Evolutionary conservation across 2,113 vertebrate species (phyloP), one percentile per base, ranked within the genome.

Genomic region (Lethenteron camtschaticum): DNA sequence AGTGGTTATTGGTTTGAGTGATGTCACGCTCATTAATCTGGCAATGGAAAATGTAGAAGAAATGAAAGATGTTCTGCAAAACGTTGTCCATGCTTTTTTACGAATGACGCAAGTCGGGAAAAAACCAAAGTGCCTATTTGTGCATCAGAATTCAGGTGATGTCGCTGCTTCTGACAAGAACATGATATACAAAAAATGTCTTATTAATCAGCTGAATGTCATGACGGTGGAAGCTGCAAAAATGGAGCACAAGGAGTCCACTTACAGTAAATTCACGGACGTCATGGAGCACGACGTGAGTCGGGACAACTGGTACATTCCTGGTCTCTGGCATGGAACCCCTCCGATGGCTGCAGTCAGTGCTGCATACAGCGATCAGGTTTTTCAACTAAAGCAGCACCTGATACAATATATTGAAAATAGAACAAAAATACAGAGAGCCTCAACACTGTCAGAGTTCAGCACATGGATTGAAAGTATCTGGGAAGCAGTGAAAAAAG

Each of bases 81-180:
- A 85, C 6, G 75, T 80, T 4, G 78, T 83, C 55, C 86, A 80
- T 60, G 82, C 83, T 1, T 81, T 87, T 16, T 78, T 89, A 41
- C 79, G 79, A 63, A 70, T 81, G 69, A 81, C 78, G 71, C 75
- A 78, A 70, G 72, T 12, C n/a, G 76, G 73, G 16, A 74, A 72
- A 11, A 71, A 76, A 56, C 80, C 81, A 16, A 70, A 70, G 56
- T 80, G 78, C 71, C 75, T 75, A 60, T 14, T 81, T 12, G 56
- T 79, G 58, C 68, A 71, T 66, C 79, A 81, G 57, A 76, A 77
- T 70, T 74, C 75, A 9, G 69, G 71, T 10, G 74, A 70, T 12
- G 69, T 66, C 11, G 57, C 71, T 8, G 70, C 70, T 5, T 68
- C 68, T 68, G 9, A 75, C 4, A 73, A 72, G 41, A 74, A 76